phyloP scores from a whole-genome alignment of 2,113 vertebrate species.

The Zingel zingel region DNA sequence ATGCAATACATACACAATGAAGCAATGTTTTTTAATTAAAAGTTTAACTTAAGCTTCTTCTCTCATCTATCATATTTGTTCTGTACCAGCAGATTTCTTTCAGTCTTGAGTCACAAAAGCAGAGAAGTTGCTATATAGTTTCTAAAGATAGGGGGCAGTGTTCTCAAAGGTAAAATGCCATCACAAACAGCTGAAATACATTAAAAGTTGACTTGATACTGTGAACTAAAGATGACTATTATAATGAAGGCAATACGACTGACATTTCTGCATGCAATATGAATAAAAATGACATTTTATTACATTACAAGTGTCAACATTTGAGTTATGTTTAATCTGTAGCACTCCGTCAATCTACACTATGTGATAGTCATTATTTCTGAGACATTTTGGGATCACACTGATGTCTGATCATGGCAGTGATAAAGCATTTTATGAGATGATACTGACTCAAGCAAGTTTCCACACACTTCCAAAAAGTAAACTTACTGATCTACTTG shows the following conservation, averaged over 20 bases:
- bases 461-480: neutral
- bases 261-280: neutral
- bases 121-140: slow-evolving; percentile 22
- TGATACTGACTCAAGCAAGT: neutral
- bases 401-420: neutral
- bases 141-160: slow-evolving; percentile 82
- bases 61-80: slow-evolving; percentile 38
- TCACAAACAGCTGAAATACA: slow-evolving; percentile 11
- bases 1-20: slow-evolving; percentile 59
- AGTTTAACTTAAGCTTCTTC: slow-evolving; percentile 44
- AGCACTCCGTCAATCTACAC: neutral
- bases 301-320: neutral
- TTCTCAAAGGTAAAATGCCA: slow-evolving; percentile 72
- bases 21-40: slow-evolving; percentile 71
- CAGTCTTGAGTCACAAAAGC: neutral
- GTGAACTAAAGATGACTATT: neutral
- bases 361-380: neutral
- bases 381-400: neutral
- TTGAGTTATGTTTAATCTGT: neutral
- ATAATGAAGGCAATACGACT: neutral
- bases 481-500: neutral
- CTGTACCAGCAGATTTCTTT: neutral
- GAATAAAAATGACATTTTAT: neutral
- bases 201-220: neutral
- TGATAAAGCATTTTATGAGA: neutral